phyloP scores from a whole-genome alignment of 2,888 invertebrate genomes.

The Melanostoma scalare region DNA sequence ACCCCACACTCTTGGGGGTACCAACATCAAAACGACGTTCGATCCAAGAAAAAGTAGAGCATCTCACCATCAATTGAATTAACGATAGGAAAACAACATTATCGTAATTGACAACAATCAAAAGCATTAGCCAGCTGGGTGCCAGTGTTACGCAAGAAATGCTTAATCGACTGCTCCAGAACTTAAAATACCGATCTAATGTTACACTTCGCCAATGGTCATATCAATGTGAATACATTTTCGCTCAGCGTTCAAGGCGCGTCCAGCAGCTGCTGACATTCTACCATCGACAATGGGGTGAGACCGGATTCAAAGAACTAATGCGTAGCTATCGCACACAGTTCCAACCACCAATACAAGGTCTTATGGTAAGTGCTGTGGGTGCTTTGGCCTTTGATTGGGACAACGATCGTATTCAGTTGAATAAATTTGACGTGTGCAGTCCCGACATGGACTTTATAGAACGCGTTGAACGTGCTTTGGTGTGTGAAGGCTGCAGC shows the following conservation, averaged over 20 bases:
- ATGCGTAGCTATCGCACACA: constrained; percentile 80
- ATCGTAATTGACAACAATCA: constrained; percentile 40
- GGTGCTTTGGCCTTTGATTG: constrained; percentile 85
- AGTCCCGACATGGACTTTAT: constrained; percentile 85
- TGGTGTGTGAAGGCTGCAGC: constrained; percentile 81
- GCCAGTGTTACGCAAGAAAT: constrained; percentile 72
- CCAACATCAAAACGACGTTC: constrained; percentile 35
- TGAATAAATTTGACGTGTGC: constrained; percentile 84
- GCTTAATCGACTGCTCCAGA: constrained; percentile 77
- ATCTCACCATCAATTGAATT: constrained; percentile 25
- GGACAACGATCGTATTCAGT: constrained; percentile 84
- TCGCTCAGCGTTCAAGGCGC: constrained; percentile 85
- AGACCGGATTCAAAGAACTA: constrained; percentile 84
- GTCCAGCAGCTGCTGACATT: constrained; percentile 86
- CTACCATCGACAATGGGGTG: constrained; percentile 86
- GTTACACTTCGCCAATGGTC: constrained; percentile 83
- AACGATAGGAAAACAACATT: not conserved
- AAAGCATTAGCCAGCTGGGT: constrained; percentile 20
- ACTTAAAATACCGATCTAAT: constrained; percentile 82
- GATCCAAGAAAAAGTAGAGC: not conserved
- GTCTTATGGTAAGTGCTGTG: constrained; percentile 84
- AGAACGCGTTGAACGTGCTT: constrained; percentile 83
- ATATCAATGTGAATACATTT: constrained; percentile 84
- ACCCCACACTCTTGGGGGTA: constrained; percentile 14
- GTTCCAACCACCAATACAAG: constrained; percentile 82